A percentile compares a stretch with the other conserved stretches of the same genome.
Evolutionary conservation across 2,113 vertebrate species (phyloP).

Genomic region (Myiagra hebetior): DNA sequence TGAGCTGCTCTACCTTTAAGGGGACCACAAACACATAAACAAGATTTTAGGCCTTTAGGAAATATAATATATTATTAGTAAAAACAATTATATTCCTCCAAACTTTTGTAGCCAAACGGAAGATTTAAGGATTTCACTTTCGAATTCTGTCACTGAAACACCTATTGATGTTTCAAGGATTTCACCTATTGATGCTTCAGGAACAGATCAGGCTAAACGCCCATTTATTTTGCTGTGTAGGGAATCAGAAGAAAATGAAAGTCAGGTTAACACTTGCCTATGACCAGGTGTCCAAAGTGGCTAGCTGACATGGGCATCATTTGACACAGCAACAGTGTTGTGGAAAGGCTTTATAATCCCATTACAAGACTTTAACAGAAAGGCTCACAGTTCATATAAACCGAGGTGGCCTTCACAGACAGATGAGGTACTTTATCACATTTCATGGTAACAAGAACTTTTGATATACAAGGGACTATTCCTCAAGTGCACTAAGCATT

Average conservation of each 20-base stretch:
- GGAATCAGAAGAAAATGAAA: neutral
- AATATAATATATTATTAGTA: neutral
- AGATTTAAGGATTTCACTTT: neutral
- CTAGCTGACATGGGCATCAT: neutral
- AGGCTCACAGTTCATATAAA: neutral
- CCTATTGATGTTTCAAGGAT: neutral
- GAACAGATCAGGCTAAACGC: neutral
- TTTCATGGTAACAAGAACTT: neutral
- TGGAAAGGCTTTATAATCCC: neutral
- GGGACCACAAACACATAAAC: neutral
- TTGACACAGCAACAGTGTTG: neutral
- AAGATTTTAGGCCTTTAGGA: neutral
- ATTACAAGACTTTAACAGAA: neutral
- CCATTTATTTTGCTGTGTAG: neutral
- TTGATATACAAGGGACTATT: neutral
- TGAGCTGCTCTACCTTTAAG: neutral
- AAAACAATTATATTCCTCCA: neutral
- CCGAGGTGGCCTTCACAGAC: neutral
- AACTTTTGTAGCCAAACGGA: neutral
- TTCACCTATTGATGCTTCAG: neutral
- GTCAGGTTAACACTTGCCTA: neutral
- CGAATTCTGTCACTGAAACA: neutral
- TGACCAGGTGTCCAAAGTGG: neutral
- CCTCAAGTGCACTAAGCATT: neutral
- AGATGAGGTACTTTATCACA: neutral